These are phyloP conservation scores for Pentalonia nigronervosa DNA, from an alignment of 1,140 invertebrate species.

Conservation along the genomic window DNA sequence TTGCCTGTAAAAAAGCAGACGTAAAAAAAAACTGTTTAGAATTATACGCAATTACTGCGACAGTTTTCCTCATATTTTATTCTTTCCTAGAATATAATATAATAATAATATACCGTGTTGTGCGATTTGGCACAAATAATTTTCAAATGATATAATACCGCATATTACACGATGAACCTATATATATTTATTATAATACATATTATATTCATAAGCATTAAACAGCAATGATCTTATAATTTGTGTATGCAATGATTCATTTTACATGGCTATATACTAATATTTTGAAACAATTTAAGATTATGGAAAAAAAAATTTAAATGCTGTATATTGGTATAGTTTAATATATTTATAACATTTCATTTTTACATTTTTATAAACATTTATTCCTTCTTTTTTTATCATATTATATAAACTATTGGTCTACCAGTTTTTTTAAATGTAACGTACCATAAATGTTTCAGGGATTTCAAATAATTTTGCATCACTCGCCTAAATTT, in stretches of 20 bases:
- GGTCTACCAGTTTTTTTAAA: not conserved
- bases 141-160: not conserved
- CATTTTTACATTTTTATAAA: no score
- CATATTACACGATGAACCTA: not conserved
- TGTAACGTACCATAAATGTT: not conserved
- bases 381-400: no score
- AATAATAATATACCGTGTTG: not conserved
- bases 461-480: not conserved
- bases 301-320: not conserved
- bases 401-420: no score
- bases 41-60: slow-evolving; percentile 43
- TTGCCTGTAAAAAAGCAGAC: not conserved
- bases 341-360: no score
- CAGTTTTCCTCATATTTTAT: slow-evolving; percentile 24
- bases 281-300: not conserved
- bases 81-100: slow-evolving; percentile 24
- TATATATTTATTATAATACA: not conserved
- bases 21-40: slow-evolving; percentile 25
- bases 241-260: no score
- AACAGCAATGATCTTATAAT: not conserved
- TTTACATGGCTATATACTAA: not conserved
- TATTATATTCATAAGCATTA: not conserved
- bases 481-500: not conserved
- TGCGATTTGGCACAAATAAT: slow-evolving; percentile 27
- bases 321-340: not conserved